Conservation (phyloP, 2,888 invertebrate genomes). For the Plebejus anna region DNA sequence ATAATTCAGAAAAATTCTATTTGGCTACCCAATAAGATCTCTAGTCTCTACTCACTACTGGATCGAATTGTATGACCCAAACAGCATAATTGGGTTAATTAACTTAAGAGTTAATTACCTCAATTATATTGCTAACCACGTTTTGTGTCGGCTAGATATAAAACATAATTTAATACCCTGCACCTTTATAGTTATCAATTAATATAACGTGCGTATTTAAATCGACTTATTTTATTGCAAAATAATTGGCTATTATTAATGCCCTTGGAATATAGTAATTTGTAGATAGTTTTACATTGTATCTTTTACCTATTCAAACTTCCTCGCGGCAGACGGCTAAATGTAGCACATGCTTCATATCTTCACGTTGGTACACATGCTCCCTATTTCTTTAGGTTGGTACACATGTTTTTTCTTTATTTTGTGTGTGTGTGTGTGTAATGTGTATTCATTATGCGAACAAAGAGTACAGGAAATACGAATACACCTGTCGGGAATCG, state of each 20-base stretch:
- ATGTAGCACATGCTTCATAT: background rate
- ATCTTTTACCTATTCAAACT: background rate
- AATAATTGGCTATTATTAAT: background rate
- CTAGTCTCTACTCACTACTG: too few species aligned
- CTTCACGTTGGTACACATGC: background rate
- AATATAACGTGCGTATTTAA: constrained; percentile 2
- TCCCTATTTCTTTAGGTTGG: background rate
- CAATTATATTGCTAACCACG: too few species aligned
- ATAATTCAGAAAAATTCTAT: too few species aligned
- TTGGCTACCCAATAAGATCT: too few species aligned
- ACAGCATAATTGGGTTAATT: too few species aligned
- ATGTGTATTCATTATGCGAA: background rate
- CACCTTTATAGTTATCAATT: constrained; percentile 14
- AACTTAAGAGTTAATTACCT: too few species aligned
- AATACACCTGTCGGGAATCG: constrained; percentile 13
- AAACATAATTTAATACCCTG: background rate
- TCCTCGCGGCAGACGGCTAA: background rate
- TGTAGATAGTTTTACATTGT: background rate
- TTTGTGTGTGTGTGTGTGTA: background rate
- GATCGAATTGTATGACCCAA: too few species aligned
- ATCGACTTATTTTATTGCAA: background rate
- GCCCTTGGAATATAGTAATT: background rate
- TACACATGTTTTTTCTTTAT: background rate
- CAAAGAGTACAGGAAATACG: background rate
- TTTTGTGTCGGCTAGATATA: background rate